phyloP scores from a whole-genome alignment of 1,140 invertebrate genomes.

The Drosophila persimilis region DNA sequence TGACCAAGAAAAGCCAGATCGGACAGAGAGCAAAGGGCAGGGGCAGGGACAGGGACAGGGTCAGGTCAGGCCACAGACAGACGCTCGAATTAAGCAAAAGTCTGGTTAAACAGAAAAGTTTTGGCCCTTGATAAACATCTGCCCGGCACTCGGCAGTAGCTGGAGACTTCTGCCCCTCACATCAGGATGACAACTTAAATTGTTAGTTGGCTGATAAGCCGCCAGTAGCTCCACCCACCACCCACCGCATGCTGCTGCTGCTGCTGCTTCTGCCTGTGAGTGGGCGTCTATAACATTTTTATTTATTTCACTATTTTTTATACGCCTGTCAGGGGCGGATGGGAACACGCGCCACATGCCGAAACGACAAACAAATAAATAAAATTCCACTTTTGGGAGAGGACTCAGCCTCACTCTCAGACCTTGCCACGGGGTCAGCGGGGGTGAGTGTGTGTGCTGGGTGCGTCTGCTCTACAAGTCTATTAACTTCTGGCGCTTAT shows the following conservation, averaged over 20 bases:
- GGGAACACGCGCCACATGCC: conserved; percentile 67
- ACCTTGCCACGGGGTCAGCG: conserved; percentile 42
- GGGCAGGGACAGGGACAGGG: not conserved
- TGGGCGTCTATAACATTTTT: conserved; percentile 73
- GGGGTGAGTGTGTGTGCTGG: conserved; percentile 6
- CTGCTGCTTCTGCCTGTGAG: not conserved
- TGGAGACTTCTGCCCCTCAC: conserved; percentile 19
- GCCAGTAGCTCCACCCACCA: not conserved
- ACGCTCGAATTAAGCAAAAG: conserved; percentile 66
- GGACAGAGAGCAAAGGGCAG: conserved; percentile 46
- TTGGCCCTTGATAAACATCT: conserved; percentile 45
- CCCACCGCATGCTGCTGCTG: too few species aligned
- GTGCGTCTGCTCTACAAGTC: conserved; percentile 78
- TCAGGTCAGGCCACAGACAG: conserved; percentile 13
- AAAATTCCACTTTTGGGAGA: conserved; percentile 66
- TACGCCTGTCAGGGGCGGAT: conserved; percentile 17
- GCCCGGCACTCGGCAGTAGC: conserved; percentile 14
- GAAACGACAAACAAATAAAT: conserved; percentile 77
- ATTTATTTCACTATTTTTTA: conserved; percentile 80
- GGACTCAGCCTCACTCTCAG: too few species aligned
- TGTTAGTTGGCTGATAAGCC: conserved; percentile 68
- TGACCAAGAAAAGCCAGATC: conserved; percentile 40
- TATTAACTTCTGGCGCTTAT: conserved; percentile 81
- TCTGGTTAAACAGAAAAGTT: conserved; percentile 77
- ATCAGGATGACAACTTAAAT: conserved; percentile 78